These are phyloP conservation scores for Chiloscyllium plagiosum DNA, from an alignment of 2,113 vertebrate genomes.

Conservation along the genomic window DNA sequence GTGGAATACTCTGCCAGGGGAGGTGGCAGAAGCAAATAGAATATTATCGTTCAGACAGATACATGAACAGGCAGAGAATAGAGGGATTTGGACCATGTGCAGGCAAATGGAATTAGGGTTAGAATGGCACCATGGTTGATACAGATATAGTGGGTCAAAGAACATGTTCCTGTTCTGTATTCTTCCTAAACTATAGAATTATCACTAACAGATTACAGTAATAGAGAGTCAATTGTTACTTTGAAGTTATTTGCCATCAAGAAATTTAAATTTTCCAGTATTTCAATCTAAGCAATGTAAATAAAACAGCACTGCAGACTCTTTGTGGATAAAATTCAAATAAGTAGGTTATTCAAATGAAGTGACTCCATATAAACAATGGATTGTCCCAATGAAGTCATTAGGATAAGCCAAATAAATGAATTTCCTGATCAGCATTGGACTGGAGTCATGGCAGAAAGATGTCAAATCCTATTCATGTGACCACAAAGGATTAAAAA, in stretches of 20 bases:
- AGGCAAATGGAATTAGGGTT: too few species aligned
- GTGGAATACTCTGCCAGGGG: too few species aligned
- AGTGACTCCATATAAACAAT: constrained; percentile 2
- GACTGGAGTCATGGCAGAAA: neutral
- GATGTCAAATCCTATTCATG: neutral
- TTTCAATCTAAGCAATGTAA: constrained; percentile 22
- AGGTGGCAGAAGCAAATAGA: too few species aligned
- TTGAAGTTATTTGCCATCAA: neutral
- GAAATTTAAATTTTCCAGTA: neutral
- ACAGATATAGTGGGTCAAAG: too few species aligned
- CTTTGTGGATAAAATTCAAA: constrained; percentile 30
- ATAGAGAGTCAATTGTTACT: neutral
- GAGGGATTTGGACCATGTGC: too few species aligned
- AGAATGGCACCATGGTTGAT: too few species aligned
- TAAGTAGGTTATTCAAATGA: constrained; percentile 29
- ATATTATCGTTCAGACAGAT: too few species aligned
- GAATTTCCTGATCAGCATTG: neutral
- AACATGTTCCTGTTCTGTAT: too few species aligned
- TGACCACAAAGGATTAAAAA: neutral
- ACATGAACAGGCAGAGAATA: too few species aligned
- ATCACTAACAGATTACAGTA: neutral
- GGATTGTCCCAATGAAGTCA: neutral
- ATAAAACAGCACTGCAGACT: constrained; percentile 1
- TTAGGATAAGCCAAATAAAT: constrained; percentile 15
- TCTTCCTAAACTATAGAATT: neutral